These are phyloP conservation scores for Desoria tigrina DNA, from an alignment of 2,888 invertebrate species.

Conservation along the genomic window DNA sequence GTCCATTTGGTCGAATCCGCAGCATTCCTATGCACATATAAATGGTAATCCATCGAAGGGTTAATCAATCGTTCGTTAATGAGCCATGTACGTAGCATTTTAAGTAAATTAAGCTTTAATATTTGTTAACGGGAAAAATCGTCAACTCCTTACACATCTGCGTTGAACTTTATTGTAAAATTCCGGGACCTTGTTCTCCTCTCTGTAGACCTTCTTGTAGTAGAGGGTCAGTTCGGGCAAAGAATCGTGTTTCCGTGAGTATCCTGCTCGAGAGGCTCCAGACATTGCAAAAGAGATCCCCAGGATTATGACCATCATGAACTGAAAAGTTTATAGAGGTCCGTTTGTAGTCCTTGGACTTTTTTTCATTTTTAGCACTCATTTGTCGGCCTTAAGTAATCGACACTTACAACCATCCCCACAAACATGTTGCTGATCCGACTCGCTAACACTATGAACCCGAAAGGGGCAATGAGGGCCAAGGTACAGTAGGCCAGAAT, in stretches of 20 bases:
- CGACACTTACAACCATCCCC: slow-evolving; percentile 1
- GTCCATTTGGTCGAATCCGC: neutral
- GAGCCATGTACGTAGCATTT: neutral
- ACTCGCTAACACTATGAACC: neutral
- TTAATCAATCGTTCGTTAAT: too few relatives aligned
- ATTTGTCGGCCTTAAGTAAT: too few relatives aligned
- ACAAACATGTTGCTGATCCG: slow-evolving; percentile 8
- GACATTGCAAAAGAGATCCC: neutral
- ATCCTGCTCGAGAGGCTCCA: neutral
- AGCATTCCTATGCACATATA: neutral
- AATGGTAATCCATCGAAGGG: too few relatives aligned
- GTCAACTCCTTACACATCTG: neutral
- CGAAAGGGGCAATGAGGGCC: neutral
- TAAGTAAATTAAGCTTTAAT: neutral
- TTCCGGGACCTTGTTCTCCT: neutral
- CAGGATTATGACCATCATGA: neutral
- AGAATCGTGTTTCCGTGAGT: neutral
- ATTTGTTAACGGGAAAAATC: neutral
- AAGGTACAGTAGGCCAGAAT: neutral
- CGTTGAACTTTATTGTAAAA: neutral
- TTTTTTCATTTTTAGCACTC: too few relatives aligned
- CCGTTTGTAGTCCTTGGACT: too few relatives aligned
- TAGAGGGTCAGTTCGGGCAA: neutral
- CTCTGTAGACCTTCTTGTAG: neutral
- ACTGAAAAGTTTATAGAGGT: neutral